Base-by-base conservation (phyloP, 1,140 invertebrate species). In the Drosophila nikananu region DNA sequence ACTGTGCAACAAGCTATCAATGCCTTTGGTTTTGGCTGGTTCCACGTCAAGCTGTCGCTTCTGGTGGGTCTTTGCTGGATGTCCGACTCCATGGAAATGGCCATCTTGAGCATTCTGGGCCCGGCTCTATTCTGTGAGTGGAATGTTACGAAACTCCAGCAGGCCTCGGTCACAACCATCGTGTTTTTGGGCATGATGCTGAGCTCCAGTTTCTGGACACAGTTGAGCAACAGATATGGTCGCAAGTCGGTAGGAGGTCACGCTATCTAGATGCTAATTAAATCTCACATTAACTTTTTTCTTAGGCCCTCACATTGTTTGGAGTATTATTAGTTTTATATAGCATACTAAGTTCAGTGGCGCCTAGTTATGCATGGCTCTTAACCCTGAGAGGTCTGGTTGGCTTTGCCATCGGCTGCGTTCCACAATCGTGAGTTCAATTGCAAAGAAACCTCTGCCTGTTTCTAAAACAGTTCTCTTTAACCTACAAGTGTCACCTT, bases 71-170 rank as follows among this genome's bases (percentile, higher is more conserved):
- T 98, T 6, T 98, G 97, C 91, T 97, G 98, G 98, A 99, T 99
- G 98, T 97, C 98, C 32, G 98, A 99, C 93, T 98, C 97, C 44
- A 99, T 99, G 98, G 98, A 99, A 94, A 99, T 99, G 97, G 99
- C 98, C 92, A 98, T 99, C 89, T 94, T 99, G 9, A 97, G 97
- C 80, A 98, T 99, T 77, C 93, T 99, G 17, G 97, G 97, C 51
- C 98, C 98, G 51, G 97, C 98, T 1, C 93, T 99, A 21, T 97
- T 98, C 92, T 99, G 98, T 93, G 96, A 97, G 93, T 99, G 98
- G 98, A 96, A 97, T 86, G 97, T 99, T 76, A 95, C 96, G 74
- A 98, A 97, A 86, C 95, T 95, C 79, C 95, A 95, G 82, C 95
- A 95, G 93, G 95, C 95, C 42, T 82, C 95, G 23, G 95, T 95